Evolutionary conservation across 2,113 vertebrate genomes (phyloP), one percentile per base, ranked within the genome.

Genomic region (Coregonus clupeaformis): DNA sequence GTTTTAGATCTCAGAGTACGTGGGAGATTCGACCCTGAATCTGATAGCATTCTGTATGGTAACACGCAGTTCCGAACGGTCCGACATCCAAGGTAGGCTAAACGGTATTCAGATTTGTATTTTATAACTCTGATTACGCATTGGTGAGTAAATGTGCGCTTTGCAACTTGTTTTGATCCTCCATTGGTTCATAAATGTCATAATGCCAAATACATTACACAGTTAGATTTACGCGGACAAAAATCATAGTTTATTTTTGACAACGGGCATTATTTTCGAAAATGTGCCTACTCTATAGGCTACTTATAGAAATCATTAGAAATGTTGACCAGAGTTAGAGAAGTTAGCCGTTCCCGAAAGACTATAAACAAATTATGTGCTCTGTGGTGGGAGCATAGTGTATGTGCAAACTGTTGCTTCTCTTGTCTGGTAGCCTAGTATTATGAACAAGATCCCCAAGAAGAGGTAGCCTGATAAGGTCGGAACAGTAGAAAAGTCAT

Each of bases 381-480:
- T 60, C n/a, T 60, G 57, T 60, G 36, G 36, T 42, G 36, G 36
- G n/a, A 77, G 75, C 64, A 42, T 42, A 60, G 57, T 49, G 77
- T 71, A 69, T 76, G 82, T 76, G 81, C 89, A 90, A 91, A 91
- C 90, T 91, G 90, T 91, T 91, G 90, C 90, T 86, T 77, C 83
- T 13, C 22, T 85, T 52, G 49, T 3, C 6, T 25, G 27, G 27
- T 16, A 29, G 63, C 16, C 22, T 16, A 29, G 11, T 30, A 52
- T 52, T 18, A 52, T 52, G 49, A 14, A 4, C 49, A 16, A 52
- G 1, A 52, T 52, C 49, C 49, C 0, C 36, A 9, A 52, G 16
- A 4, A 16, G 14, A 52, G 12, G 49, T 52, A 52, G 49, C 36
- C 9, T 14, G 13, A 52, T 52, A 52, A 52, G 49, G 14, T 16